A percentile compares a stretch with the other conserved stretches of the same genome.
phyloP scores from a whole-genome alignment of 1,140 invertebrate genomes.

The Lepidurus packardi region DNA sequence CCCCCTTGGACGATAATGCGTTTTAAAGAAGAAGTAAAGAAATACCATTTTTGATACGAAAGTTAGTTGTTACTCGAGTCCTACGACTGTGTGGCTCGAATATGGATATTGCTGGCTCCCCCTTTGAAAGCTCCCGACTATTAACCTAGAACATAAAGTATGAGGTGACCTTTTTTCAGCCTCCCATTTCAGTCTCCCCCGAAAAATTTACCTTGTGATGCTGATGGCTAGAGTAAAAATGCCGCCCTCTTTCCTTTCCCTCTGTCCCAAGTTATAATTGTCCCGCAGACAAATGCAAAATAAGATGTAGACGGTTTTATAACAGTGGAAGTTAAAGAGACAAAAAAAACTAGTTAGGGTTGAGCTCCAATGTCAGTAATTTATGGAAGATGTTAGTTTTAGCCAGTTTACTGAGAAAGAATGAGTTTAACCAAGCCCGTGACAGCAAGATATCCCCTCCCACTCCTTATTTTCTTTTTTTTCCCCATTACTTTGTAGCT shows the following conservation, averaged over 20 bases:
- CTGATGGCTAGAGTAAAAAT: slow-evolving; percentile 5
- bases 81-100: slow-evolving; percentile 1
- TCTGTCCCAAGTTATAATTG: neutral
- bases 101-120: neutral
- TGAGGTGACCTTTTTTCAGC: neutral
- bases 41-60: slow-evolving; percentile 22
- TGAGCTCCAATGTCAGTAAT: slow-evolving; percentile 18
- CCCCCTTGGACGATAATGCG: neutral
- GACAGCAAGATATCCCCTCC: neutral
- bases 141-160: neutral
- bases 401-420: slow-evolving; percentile 22
- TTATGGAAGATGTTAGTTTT: slow-evolving; percentile 17
- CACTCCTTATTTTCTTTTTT: too few relatives aligned
- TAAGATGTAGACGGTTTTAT: slow-evolving; percentile 8
- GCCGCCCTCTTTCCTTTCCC: neutral
- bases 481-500: neutral
- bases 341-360: neutral
- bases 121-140: neutral
- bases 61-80: slow-evolving; percentile 14
- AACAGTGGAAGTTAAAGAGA: neutral
- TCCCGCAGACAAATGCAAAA: slow-evolving; percentile 4
- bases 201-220: neutral
- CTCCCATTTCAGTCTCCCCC: neutral
- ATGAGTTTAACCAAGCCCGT: slow-evolving; percentile 10
- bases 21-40: slow-evolving; percentile 12